A percentile compares a stretch with the other conserved stretches of the same genome.
phyloP scores from a whole-genome alignment of 2,888 invertebrate genomes.

The Apeira syringaria region DNA sequence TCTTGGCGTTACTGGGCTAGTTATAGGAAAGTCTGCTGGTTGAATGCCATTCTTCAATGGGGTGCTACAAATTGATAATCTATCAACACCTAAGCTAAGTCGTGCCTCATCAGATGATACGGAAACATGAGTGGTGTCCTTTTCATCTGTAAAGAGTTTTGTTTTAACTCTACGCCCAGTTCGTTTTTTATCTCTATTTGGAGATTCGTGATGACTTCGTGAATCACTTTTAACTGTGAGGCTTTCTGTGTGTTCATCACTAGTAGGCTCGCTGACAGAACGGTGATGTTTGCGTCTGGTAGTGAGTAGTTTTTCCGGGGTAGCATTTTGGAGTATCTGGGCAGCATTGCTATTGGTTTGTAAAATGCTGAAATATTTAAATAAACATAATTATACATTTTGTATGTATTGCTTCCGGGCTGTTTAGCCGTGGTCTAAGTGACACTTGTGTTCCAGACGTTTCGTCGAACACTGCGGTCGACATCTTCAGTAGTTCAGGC shows the following conservation, averaged over 20 bases:
- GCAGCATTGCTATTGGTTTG: constrained; percentile 65
- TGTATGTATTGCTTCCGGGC: too few relatives aligned
- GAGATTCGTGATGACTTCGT: constrained; percentile 60
- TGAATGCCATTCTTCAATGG: constrained; percentile 64
- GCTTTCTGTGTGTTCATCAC: constrained; percentile 59
- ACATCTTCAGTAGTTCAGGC: too few relatives aligned
- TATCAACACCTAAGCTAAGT: constrained; percentile 53
- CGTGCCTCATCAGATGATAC: constrained; percentile 66
- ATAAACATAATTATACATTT: too few relatives aligned
- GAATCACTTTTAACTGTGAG: constrained; percentile 51
- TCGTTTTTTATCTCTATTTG: constrained; percentile 61
- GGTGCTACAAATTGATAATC: constrained; percentile 60
- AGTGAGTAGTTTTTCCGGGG: constrained; percentile 64
- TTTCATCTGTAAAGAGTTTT: constrained; percentile 66
- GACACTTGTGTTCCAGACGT: too few relatives aligned
- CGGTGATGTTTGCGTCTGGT: constrained; percentile 58
- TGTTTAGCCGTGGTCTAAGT: too few relatives aligned
- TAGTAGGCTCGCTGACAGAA: constrained; percentile 69
- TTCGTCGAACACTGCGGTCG: too few relatives aligned
- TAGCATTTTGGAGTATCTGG: constrained; percentile 60
- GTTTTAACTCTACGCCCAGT: constrained; percentile 66
- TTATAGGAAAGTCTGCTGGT: constrained; percentile 46
- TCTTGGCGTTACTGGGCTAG: constrained; percentile 64
- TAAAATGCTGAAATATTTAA: constrained; percentile 56
- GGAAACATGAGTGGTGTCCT: constrained; percentile 44